Evolutionary conservation across 2,797 vertebrate genomes (phyloP).

Genomic region (Pseudochromis fuscus): DNA sequence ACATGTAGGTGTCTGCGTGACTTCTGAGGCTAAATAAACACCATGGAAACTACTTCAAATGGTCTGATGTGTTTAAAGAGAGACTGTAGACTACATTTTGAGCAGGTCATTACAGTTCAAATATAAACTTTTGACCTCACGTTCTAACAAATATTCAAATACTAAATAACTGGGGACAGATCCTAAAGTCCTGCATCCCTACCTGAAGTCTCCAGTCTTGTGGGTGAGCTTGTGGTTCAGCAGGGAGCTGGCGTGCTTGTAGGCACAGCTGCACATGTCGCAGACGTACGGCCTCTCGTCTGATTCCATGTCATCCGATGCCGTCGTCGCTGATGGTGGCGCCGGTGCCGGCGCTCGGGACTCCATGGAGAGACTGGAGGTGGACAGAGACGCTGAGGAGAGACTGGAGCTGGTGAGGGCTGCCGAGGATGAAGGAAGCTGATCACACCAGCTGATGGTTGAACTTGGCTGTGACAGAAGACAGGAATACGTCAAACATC

Average conservation of each 20-base stretch:
- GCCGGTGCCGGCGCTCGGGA: conserved; percentile 57
- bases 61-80: too few relatives aligned
- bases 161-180: too few relatives aligned
- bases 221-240: conserved; percentile 91
- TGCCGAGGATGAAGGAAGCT: conserved; percentile 78
- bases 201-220: conserved; percentile 87
- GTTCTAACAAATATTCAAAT: too few relatives aligned
- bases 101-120: too few relatives aligned
- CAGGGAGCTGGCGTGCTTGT: conserved; percentile 88
- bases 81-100: too few relatives aligned
- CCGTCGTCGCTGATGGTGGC: conserved; percentile 22
- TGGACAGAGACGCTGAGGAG: conserved; percentile 75
- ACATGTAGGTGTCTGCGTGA: too few relatives aligned
- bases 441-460: conserved; percentile 83
- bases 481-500: background rate
- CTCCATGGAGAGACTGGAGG: conserved; percentile 77
- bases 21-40: too few relatives aligned
- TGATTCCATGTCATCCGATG: conserved; percentile 77
- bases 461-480: conserved; percentile 73
- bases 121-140: too few relatives aligned
- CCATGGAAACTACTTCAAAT: too few relatives aligned
- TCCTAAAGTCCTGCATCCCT: conserved; percentile 10
- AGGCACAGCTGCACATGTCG: conserved; percentile 88
- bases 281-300: conserved; percentile 87
- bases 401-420: conserved; percentile 73